Conservation (phyloP, 2,797 vertebrate species). For the Sebastolobus alascanus region DNA sequence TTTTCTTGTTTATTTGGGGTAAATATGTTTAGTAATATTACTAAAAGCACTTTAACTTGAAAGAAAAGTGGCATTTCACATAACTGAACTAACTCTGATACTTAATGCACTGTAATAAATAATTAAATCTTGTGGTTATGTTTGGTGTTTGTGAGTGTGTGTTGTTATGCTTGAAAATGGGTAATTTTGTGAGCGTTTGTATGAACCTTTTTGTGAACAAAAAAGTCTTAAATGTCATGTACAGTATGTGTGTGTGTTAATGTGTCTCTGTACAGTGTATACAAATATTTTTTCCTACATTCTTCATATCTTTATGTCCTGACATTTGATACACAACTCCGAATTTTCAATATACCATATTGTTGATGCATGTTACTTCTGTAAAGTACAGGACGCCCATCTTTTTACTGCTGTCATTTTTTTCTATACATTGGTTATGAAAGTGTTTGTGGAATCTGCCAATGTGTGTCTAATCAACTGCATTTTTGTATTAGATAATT, state of each 20-base stretch:
- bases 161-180: slow-evolving; percentile 22
- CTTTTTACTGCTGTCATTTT: slow-evolving; percentile 28
- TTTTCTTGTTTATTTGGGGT: slow-evolving; percentile 26
- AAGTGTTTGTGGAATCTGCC: slow-evolving; percentile 1
- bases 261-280: slow-evolving; percentile 53
- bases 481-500: slow-evolving; percentile 6
- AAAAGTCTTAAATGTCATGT: slow-evolving; percentile 27
- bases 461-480: slow-evolving; percentile 9
- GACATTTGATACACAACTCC: slow-evolving; percentile 12
- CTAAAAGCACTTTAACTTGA: slow-evolving; percentile 87
- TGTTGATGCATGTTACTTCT: slow-evolving; percentile 3
- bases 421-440: not conserved
- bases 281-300: slow-evolving; percentile 21
- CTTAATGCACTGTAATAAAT: slow-evolving; percentile 63
- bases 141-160: slow-evolving; percentile 22
- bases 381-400: slow-evolving; percentile 6
- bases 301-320: not conserved
- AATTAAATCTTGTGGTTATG: slow-evolving; percentile 20
- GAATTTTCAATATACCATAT: slow-evolving; percentile 10
- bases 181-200: slow-evolving; percentile 28
- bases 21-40: slow-evolving; percentile 71
- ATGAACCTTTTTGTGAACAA: slow-evolving; percentile 5
- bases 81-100: slow-evolving; percentile 72
- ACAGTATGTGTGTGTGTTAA: slow-evolving; percentile 37
- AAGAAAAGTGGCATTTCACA: slow-evolving; percentile 61